Percentiles rank a stretch among this genome's conserved stretches.
These are phyloP conservation scores for Drosophila pectinifera DNA, from an alignment of 1,140 invertebrate species.

Conservation along the genomic window DNA sequence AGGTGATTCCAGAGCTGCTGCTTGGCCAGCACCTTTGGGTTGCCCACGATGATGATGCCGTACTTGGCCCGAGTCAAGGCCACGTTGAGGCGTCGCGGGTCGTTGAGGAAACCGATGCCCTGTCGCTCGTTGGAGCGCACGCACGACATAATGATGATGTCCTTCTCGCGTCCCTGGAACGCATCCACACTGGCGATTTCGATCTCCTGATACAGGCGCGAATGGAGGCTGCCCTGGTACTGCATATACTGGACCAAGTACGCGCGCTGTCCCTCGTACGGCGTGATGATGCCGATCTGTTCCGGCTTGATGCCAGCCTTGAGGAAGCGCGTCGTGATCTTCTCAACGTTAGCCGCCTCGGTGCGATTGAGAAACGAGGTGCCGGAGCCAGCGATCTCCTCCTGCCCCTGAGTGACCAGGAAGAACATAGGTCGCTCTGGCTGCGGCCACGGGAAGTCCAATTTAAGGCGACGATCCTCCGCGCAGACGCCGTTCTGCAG, in stretches of 20 bases:
- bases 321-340: slow-evolving; percentile 96
- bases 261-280: slow-evolving; percentile 99
- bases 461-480: slow-evolving; percentile 95
- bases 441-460: slow-evolving; percentile 99
- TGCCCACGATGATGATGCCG: slow-evolving; percentile 99
- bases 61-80: slow-evolving; percentile 98
- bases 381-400: slow-evolving; percentile 99
- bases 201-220: slow-evolving; percentile 99
- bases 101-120: slow-evolving; percentile 98
- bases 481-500: slow-evolving; percentile 99
- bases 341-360: slow-evolving; percentile 99
- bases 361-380: slow-evolving; percentile 99
- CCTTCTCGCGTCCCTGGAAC: slow-evolving; percentile 99
- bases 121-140: slow-evolving; percentile 96
- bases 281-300: slow-evolving; percentile 99
- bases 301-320: slow-evolving; percentile 98
- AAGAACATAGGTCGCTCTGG: slow-evolving; percentile 99
- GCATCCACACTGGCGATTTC: slow-evolving; percentile 99
- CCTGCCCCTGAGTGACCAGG: slow-evolving; percentile 98
- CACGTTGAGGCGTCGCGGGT: slow-evolving; percentile 98
- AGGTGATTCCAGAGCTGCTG: slow-evolving; percentile 99
- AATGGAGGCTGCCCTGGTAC: slow-evolving; percentile 98
- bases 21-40: slow-evolving; percentile 99
- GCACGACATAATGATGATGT: slow-evolving; percentile 99
- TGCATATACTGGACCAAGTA: slow-evolving; percentile 99